Evolutionary conservation across 2,888 invertebrate genomes (phyloP).

Genomic region (Troides helena): DNA sequence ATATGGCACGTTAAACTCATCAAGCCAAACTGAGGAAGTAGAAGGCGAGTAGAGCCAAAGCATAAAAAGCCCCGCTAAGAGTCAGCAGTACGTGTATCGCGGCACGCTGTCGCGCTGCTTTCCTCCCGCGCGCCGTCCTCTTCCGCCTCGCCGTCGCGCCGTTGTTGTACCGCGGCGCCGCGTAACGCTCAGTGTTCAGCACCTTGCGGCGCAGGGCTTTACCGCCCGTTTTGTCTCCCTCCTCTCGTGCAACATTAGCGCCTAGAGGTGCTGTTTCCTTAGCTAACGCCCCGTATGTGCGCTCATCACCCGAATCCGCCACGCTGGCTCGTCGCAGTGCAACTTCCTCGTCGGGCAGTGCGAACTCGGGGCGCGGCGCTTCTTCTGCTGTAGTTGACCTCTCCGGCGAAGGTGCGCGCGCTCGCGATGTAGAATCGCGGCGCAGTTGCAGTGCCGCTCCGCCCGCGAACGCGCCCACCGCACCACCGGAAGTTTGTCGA

Average conservation of each 20-base stretch:
- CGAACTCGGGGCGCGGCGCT: conserved; percentile 46
- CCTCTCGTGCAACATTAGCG: conserved; percentile 42
- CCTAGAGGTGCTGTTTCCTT: conserved; percentile 40
- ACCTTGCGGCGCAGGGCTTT: conserved; percentile 37
- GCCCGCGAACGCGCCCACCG: conserved; percentile 37
- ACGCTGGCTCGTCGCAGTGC: conserved; percentile 35
- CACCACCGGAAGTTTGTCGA: conserved; percentile 37
- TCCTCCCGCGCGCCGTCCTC: conserved; percentile 25
- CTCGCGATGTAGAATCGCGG: conserved; percentile 34
- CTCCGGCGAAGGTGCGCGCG: conserved; percentile 34
- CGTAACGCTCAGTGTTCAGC: conserved; percentile 47
- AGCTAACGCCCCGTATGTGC: conserved; percentile 40
- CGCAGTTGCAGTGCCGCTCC: conserved; percentile 39
- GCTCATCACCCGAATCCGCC: conserved; percentile 38
- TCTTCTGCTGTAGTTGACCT: conserved; percentile 26
- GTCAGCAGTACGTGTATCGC: conserved; percentile 80
- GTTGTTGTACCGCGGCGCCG: conserved; percentile 44
- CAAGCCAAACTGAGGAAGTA: conserved; percentile 67
- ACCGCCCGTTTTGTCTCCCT: conserved; percentile 42
- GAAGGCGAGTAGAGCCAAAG: conserved; percentile 63
- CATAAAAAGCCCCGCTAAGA: conserved; percentile 69
- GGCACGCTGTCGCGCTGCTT: conserved; percentile 39
- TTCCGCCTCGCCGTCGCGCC: conserved; percentile 64
- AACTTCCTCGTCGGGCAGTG: conserved; percentile 38
- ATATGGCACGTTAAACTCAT: conserved; percentile 30